Evolutionary conservation across 1,140 invertebrate species (phyloP).

Genomic region (Oscheius sp.): DNA sequence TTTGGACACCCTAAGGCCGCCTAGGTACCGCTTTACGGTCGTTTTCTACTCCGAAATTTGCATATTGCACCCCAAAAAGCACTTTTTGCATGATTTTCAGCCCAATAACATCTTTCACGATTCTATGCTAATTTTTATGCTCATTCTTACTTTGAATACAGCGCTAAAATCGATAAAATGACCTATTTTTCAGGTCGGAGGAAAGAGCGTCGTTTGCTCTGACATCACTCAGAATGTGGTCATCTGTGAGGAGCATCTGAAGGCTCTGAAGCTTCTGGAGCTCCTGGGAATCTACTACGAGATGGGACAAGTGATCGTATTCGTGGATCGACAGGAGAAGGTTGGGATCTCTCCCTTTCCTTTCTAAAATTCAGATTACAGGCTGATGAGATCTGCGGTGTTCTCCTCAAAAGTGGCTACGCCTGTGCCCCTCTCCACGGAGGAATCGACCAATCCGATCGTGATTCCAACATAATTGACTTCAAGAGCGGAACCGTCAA

Average conservation of each 20-base stretch:
- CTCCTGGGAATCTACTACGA: constrained; percentile 89
- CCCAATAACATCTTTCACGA: background rate
- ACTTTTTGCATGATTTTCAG: background rate
- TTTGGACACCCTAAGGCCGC: too few species aligned
- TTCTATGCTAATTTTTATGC: too few species aligned
- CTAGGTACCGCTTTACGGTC: too few species aligned
- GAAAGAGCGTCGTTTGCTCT: constrained; percentile 92
- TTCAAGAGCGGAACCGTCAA: constrained; percentile 87
- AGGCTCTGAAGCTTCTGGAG: constrained; percentile 94
- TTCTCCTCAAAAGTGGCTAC: constrained; percentile 88
- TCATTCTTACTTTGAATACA: too few species aligned
- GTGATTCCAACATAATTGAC: constrained; percentile 94
- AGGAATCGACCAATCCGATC: constrained; percentile 97
- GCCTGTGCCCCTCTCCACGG: constrained; percentile 92
- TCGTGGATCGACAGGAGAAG: constrained; percentile 98
- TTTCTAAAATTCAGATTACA: constrained; percentile 9
- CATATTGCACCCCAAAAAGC: too few species aligned
- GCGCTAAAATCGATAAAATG: too few species aligned
- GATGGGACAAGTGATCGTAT: constrained; percentile 87
- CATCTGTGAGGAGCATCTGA: constrained; percentile 85
- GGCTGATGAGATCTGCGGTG: constrained; percentile 85
- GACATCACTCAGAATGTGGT: constrained; percentile 93
- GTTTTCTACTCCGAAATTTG: too few species aligned
- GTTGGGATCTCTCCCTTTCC: constrained; percentile 6
- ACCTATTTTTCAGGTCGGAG: constrained; percentile 68